phyloP scores from a whole-genome alignment of 2,113 vertebrate species.

The Melanocharis versteri region DNA sequence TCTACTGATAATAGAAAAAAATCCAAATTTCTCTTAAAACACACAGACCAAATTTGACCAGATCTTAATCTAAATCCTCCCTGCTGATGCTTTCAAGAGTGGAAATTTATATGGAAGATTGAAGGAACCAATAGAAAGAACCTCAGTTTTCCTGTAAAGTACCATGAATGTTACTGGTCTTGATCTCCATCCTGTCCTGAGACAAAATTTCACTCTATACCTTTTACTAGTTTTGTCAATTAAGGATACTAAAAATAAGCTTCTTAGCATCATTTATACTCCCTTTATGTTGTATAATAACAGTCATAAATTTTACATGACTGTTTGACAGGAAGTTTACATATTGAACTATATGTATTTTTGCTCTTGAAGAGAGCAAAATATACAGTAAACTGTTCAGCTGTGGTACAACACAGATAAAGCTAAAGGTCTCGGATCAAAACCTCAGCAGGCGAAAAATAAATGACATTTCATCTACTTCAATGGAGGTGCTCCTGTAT shows the following conservation, averaged over 20 bases:
- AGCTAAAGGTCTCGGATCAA: neutral
- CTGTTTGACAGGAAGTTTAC: neutral
- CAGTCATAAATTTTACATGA: neutral
- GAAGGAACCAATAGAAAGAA: neutral
- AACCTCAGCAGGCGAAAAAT: neutral
- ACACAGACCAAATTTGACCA: neutral
- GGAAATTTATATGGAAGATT: neutral
- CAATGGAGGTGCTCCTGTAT: neutral
- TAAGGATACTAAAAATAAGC: neutral
- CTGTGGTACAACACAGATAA: neutral
- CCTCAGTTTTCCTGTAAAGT: neutral
- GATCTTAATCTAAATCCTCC: neutral
- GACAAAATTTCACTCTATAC: neutral
- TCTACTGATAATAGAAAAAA: neutral
- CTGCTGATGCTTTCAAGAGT: fast-evolving
- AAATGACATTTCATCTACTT: neutral
- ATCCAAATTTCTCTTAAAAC: neutral
- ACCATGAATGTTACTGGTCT: neutral
- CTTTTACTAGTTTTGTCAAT: neutral
- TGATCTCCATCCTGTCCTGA: neutral
- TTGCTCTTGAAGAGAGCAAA: neutral
- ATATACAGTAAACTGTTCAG: neutral
- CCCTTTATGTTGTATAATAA: neutral
- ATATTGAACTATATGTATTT: neutral
- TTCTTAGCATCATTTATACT: neutral